phyloP scores from a whole-genome alignment of 2,888 invertebrate species.

The Aphodius granarius region DNA sequence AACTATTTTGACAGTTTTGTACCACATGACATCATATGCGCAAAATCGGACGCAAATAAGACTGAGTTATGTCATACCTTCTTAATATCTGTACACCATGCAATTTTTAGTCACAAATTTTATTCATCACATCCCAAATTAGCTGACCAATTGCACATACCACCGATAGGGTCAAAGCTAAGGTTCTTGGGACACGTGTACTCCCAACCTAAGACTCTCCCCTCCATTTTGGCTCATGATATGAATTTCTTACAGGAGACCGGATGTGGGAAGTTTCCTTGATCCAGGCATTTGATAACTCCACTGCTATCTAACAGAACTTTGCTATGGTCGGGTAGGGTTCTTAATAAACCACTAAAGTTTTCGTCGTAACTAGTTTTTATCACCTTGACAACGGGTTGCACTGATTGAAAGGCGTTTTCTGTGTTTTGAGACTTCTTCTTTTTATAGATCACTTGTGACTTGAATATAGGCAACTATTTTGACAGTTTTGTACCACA shows the following conservation, averaged over 20 bases:
- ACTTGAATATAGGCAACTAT: no score
- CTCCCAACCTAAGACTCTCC: slow-evolving; percentile 80
- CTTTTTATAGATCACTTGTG: slow-evolving; percentile 18
- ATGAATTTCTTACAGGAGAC: slow-evolving; percentile 89
- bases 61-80: no score
- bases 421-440: slow-evolving; percentile 14
- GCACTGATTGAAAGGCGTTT: slow-evolving; percentile 15
- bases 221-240: slow-evolving; percentile 83
- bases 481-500: no score
- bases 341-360: slow-evolving; percentile 59
- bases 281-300: slow-evolving; percentile 81
- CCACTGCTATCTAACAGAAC: slow-evolving; percentile 69
- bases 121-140: slow-evolving; percentile 74
- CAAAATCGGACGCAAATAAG: no score
- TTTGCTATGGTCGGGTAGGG: slow-evolving; percentile 60
- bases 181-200: slow-evolving; percentile 86
- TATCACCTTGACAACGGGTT: slow-evolving; percentile 28
- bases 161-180: slow-evolving; percentile 87
- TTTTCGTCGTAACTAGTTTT: slow-evolving; percentile 70
- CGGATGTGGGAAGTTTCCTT: slow-evolving; percentile 91
- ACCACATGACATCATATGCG: no score
- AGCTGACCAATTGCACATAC: slow-evolving; percentile 88
- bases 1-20: no score
- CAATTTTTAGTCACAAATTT: slow-evolving; percentile 16
- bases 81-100: no score